Evolutionary conservation across 1,140 invertebrate genomes (phyloP).

Genomic region (Rhynchophorus ferrugineus): DNA sequence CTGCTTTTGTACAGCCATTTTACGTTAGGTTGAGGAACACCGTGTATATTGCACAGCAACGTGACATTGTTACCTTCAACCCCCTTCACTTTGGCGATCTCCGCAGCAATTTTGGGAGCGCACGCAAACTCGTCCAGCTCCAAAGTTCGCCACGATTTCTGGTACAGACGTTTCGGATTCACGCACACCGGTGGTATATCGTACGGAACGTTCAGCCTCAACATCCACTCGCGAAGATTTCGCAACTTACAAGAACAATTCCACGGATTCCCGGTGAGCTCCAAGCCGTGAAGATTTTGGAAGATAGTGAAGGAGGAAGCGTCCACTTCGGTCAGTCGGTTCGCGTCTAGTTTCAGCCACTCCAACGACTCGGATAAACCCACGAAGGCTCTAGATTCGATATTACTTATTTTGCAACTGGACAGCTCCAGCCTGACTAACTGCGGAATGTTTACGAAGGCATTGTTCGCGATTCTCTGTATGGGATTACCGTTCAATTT

Average conservation of each 20-base stretch:
- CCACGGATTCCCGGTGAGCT: slow-evolving; percentile 71
- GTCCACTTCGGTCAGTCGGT: slow-evolving; percentile 57
- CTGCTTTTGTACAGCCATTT: slow-evolving; percentile 48
- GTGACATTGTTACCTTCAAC: slow-evolving; percentile 66
- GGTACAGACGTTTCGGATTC: slow-evolving; percentile 51
- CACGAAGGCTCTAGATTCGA: slow-evolving; percentile 62
- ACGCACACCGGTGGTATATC: slow-evolving; percentile 61
- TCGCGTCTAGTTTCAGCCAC: slow-evolving; percentile 69
- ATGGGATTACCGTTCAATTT: slow-evolving; percentile 67
- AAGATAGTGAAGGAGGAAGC: slow-evolving; percentile 58
- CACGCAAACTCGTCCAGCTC: slow-evolving; percentile 75
- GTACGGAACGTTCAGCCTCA: slow-evolving; percentile 64
- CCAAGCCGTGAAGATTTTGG: slow-evolving; percentile 61
- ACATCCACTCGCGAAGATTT: slow-evolving; percentile 69
- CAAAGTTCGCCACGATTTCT: slow-evolving; percentile 63
- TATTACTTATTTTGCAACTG: slow-evolving; percentile 55
- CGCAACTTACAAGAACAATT: slow-evolving; percentile 71
- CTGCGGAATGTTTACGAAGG: slow-evolving; percentile 59
- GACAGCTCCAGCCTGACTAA: slow-evolving; percentile 66
- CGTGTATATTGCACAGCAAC: slow-evolving; percentile 61
- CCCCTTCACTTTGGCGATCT: slow-evolving; percentile 46
- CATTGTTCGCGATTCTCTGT: slow-evolving; percentile 55
- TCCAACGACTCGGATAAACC: slow-evolving; percentile 63
- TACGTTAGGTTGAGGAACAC: slow-evolving; percentile 59
- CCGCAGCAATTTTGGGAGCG: slow-evolving; percentile 54